Percentiles rank a stretch among this genome's conserved stretches.
Conservation (phyloP, 2,113 vertebrate species). For the Pontoporia blainvillei region DNA sequence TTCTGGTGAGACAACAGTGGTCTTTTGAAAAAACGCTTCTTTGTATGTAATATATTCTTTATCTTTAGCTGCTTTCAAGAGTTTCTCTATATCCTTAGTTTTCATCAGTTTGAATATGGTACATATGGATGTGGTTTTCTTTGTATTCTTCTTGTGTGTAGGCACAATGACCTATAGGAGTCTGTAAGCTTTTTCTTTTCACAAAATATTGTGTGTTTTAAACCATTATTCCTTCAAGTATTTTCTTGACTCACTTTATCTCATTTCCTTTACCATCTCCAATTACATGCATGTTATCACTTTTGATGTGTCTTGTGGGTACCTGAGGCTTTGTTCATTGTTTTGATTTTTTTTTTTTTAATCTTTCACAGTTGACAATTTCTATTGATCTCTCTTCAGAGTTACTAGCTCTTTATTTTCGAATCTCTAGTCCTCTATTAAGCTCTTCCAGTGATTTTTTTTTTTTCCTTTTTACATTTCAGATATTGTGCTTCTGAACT, state of each 20-base stretch:
- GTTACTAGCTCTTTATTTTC: neutral
- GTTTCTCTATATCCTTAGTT: neutral
- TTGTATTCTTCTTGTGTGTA: neutral
- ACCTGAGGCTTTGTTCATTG: neutral
- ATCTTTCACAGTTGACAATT: neutral
- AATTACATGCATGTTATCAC: neutral
- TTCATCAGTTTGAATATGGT: neutral
- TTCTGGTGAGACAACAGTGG: neutral
- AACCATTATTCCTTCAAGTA: neutral
- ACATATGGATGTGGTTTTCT: neutral
- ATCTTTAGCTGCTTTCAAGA: neutral
- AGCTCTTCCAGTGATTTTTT: neutral
- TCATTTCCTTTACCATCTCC: neutral
- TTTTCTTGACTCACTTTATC: neutral
- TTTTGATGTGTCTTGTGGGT: neutral
- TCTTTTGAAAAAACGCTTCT: neutral
- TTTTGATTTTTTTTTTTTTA: neutral
- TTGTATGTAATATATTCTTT: neutral
- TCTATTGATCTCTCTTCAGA: neutral
- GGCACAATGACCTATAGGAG: neutral
- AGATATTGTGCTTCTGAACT: neutral
- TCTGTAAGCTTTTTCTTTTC: neutral
- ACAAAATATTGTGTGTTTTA: neutral
- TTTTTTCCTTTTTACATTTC: neutral
- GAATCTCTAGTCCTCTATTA: neutral